These are phyloP conservation scores for Oscheius onirici DNA, from an alignment of 2,888 invertebrate species.

Conservation along the genomic window DNA sequence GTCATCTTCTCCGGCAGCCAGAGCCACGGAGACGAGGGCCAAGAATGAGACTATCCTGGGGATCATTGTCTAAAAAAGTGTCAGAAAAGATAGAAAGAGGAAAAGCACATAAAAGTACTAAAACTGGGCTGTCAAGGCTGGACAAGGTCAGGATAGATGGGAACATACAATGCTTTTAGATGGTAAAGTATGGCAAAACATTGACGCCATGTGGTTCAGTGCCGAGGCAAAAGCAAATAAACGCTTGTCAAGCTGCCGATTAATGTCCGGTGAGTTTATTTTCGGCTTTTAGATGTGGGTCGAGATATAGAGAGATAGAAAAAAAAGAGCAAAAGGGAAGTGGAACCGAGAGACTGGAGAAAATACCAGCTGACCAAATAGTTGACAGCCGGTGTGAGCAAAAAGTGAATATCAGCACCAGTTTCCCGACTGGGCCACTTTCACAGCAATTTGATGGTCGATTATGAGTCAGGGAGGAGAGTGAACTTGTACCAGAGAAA, in stretches of 20 bases:
- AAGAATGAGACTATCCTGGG: neutral
- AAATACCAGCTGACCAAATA: neutral
- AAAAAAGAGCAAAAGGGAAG: neutral
- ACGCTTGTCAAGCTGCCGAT: no score
- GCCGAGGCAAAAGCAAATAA: no score
- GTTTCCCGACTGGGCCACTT: no score
- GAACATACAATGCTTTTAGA: no score
- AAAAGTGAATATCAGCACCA: no score
- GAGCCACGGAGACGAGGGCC: neutral
- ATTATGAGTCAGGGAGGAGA: no score
- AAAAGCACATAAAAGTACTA: neutral
- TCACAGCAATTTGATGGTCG: no score
- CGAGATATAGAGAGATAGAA: neutral
- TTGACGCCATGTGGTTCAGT: neutral
- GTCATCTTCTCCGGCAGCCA: constrained; percentile 42
- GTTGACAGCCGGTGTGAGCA: no score
- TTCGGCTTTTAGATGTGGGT: neutral
- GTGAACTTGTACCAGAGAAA: no score
- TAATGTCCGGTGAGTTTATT: no score
- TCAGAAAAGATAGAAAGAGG: no score
- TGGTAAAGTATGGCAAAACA: neutral
- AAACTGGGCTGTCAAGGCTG: neutral
- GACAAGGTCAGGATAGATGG: neutral
- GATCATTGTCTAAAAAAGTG: neutral
- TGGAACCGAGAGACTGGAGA: neutral